Evolutionary conservation across 2,113 vertebrate species (phyloP).

Genomic region (Gambusia affinis): DNA sequence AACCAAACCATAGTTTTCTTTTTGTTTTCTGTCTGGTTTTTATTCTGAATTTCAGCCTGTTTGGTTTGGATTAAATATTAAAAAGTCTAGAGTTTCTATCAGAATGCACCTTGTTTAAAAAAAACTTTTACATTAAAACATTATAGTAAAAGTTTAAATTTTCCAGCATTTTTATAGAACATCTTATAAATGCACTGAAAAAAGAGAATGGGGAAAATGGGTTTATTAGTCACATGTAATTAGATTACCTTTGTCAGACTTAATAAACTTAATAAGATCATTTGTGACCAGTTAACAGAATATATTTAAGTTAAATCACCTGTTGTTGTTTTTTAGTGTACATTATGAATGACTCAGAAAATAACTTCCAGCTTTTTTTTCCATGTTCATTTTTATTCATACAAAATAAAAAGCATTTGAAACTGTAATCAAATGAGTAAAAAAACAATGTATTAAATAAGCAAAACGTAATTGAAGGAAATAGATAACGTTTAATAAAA

Average conservation of each 20-base stretch:
- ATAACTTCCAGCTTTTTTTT: neutral
- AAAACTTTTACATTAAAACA: neutral
- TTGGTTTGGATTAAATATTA: too few species aligned
- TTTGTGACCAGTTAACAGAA: too few species aligned
- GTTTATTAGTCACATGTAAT: too few species aligned
- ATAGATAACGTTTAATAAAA: neutral
- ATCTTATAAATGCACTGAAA: too few species aligned
- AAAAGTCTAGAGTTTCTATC: too few species aligned
- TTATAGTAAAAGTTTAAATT: neutral
- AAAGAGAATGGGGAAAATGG: too few species aligned
- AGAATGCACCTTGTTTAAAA: neutral
- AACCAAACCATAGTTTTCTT: neutral
- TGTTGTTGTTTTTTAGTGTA: too few species aligned
- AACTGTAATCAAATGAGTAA: constrained; percentile 31
- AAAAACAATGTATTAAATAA: constrained; percentile 17
- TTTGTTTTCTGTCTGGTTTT: neutral
- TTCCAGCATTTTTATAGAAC: neutral
- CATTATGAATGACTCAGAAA: constrained; percentile 6
- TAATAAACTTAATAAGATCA: too few species aligned
- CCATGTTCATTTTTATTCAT: constrained; percentile 45
- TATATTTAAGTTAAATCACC: too few species aligned
- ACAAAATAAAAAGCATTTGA: constrained; percentile 36
- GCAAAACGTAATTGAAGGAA: constrained; percentile 29
- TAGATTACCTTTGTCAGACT: too few species aligned
- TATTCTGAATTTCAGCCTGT: neutral